phyloP scores from a whole-genome alignment of 2,113 vertebrate genomes.

The Pantherophis guttatus region DNA sequence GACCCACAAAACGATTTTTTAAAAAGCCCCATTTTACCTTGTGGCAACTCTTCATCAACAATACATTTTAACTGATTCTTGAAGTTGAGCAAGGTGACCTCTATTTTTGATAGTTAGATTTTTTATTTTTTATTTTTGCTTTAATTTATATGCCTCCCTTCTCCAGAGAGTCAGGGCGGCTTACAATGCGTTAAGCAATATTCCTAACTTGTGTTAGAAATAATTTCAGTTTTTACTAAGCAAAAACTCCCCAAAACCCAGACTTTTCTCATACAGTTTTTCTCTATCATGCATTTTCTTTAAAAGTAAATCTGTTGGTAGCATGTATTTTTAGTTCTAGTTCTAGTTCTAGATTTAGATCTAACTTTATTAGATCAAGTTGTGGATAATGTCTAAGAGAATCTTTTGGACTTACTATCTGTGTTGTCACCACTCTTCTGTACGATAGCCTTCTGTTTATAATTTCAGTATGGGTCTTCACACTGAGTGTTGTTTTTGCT shows the following conservation, averaged over 20 bases:
- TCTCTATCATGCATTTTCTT: not conserved
- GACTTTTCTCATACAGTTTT: not conserved
- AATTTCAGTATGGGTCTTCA: not conserved
- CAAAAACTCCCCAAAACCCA: not conserved
- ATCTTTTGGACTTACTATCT: not conserved
- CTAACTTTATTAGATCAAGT: not conserved
- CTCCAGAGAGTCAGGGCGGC: too few species aligned
- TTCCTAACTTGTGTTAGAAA: not conserved
- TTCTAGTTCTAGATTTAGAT: not conserved
- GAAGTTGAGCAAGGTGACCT: not conserved
- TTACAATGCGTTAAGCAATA: not conserved
- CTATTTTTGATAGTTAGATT: not conserved
- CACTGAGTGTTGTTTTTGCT: not conserved
- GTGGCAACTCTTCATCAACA: not conserved
- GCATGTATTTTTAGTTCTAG: not conserved
- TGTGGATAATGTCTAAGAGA: not conserved
- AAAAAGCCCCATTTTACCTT: not conserved
- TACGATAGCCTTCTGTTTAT: not conserved
- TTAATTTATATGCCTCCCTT: too few species aligned
- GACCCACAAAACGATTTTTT: not conserved
- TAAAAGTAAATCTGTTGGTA: not conserved
- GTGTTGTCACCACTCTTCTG: not conserved
- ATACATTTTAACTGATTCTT: not conserved
- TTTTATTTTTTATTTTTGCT: too few species aligned
- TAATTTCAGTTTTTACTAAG: not conserved